These are phyloP conservation scores for Dufourea novaeangliae DNA, from an alignment of 1,140 invertebrate genomes.

Conservation along the genomic window DNA sequence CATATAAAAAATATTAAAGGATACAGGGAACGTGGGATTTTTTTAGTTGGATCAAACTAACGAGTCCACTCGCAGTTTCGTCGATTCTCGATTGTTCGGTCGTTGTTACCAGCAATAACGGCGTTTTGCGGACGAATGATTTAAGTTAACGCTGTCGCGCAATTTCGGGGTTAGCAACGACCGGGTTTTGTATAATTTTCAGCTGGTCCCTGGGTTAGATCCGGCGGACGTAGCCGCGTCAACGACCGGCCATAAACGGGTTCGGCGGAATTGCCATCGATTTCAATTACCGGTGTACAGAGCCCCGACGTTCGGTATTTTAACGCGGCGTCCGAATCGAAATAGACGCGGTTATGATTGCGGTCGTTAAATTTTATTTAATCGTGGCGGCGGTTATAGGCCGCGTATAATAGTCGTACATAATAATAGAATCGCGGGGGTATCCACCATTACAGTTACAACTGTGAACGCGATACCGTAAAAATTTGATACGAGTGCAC, in stretches of 20 bases:
- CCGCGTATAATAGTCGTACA: neutral
- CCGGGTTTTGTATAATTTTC: constrained; percentile 23
- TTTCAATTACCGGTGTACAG: constrained; percentile 24
- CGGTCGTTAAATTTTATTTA: constrained; percentile 47
- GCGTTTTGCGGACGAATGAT: constrained; percentile 8
- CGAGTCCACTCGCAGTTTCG: neutral
- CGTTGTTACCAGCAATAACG: constrained; percentile 26
- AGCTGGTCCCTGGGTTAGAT: neutral
- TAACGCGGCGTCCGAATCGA: constrained; percentile 13
- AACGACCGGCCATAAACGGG: constrained; percentile 24
- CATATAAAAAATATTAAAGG: no score
- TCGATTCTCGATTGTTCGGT: constrained; percentile 27
- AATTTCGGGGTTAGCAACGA: constrained; percentile 17
- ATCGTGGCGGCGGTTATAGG: constrained; percentile 19
- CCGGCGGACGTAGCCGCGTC: neutral
- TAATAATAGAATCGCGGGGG: constrained; percentile 24
- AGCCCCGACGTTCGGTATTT: neutral
- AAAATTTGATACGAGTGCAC: constrained; percentile 12
- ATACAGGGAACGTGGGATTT: neutral
- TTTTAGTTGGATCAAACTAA: neutral
- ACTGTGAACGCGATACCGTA: constrained; percentile 13
- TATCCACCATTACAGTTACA: constrained; percentile 20
- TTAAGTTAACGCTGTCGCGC: constrained; percentile 12
- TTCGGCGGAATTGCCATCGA: constrained; percentile 25
- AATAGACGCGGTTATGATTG: constrained; percentile 27